Evolutionary conservation across 2,797 vertebrate genomes (phyloP).

Genomic region (Catharus ustulatus): DNA sequence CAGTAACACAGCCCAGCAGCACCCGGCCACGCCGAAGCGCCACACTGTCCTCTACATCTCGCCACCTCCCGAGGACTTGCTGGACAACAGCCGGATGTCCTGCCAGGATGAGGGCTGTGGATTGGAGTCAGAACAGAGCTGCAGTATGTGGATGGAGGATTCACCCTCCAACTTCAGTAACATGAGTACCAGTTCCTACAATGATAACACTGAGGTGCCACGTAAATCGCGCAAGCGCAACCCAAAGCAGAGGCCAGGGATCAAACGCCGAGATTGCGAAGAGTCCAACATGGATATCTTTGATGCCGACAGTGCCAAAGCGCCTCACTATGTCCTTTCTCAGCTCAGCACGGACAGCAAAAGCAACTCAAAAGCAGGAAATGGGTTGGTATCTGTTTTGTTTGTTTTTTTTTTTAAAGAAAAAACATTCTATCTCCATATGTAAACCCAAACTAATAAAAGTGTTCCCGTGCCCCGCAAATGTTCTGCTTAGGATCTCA

Average conservation of each 20-base stretch:
- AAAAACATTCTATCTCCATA: slow-evolving; percentile 65
- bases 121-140: slow-evolving; percentile 96
- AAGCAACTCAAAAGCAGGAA: slow-evolving; percentile 90
- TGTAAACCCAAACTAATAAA: slow-evolving; percentile 71
- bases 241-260: slow-evolving; percentile 94
- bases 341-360: slow-evolving; percentile 96
- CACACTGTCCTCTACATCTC: slow-evolving; percentile 97
- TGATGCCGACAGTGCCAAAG: slow-evolving; percentile 99
- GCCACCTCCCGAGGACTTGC: slow-evolving; percentile 95
- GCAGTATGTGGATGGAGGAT: slow-evolving; percentile 98
- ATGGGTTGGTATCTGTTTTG: slow-evolving; percentile 85
- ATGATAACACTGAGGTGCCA: slow-evolving; percentile 98
- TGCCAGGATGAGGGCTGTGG: slow-evolving; percentile 90
- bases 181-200: slow-evolving; percentile 94
- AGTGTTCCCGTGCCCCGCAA: slow-evolving; percentile 33
- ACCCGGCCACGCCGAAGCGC: slow-evolving; percentile 91
- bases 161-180: slow-evolving; percentile 98
- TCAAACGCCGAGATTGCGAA: slow-evolving; percentile 84
- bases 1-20: slow-evolving; percentile 83
- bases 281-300: slow-evolving; percentile 97
- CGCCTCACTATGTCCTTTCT: slow-evolving; percentile 98
- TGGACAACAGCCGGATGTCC: slow-evolving; percentile 96
- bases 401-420: slow-evolving; percentile 59
- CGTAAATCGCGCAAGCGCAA: slow-evolving; percentile 98
- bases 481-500: slow-evolving; percentile 60